Base-by-base conservation (phyloP, 2,888 invertebrate species). In the Lasioglossum marginatum region DNA sequence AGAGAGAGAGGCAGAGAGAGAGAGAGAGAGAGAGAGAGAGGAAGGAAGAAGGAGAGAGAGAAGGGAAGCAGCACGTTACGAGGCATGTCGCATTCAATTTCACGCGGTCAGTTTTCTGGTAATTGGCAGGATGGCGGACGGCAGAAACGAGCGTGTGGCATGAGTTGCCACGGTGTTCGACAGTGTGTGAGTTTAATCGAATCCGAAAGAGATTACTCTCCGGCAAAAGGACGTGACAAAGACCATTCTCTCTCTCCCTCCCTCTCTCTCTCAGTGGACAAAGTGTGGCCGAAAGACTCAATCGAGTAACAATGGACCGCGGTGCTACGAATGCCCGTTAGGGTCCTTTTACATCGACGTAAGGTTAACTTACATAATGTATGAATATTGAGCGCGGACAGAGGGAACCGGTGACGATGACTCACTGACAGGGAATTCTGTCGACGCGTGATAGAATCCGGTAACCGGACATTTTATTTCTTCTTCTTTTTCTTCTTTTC, bases 61-160 rank as follows among this genome's bases (percentile, higher is more conserved):
- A 60, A 40, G 16, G n/a, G 3, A 27, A 16, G 63, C 45, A 60
- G 79, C 34, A 75, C 19, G 76, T 79, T 81, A 90, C 88, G 87
- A 88, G 83, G 82, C 90, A 73, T 85, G 85, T 87, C 87, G 83
- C 85, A 88, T 90, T 87, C 83, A 81, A 90, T 90, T 90, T 90
- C 91, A 89, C 83, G 87, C 88, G 74, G 86, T 85, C 87, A 83
- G 85, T 90, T 90, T 89, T 87, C 90, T 81, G 78, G 90, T 78
- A 90, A 90, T 90, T 85, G 86, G 81, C 81, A 79, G 79, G 57
- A 76, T 72, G 82, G 81, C 70, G 79, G 43, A 52, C 52, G 23
- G 23, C 52, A 52, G 52, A 70, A 60, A 23, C 76, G 63, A 27
- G 60, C 60, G 60, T 27, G 27, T 27, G 27, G 27, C 60, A 27